Base-by-base conservation (phyloP, 2,888 invertebrate genomes). In the Parelbella ahira region DNA sequence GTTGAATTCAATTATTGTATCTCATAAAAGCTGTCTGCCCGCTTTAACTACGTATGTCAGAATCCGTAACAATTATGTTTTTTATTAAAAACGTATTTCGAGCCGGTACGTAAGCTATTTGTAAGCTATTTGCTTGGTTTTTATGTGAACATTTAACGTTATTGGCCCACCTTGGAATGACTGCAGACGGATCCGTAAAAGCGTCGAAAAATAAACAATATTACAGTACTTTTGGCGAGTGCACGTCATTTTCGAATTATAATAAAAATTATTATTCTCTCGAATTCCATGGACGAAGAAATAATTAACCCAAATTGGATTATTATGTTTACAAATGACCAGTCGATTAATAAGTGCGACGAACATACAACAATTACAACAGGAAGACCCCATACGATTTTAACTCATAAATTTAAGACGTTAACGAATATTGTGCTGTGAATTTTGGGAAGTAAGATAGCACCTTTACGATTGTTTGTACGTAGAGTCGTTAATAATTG, bases 221-320 rank as follows among this genome's bases (percentile, higher is more conserved):
- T 12, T 24, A 39, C n/a, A n/a, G n/a, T n/a, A n/a, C n/a, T 27
- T 32, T 25, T 19, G 25, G 24, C 9, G 11, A 25, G 7, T 27
- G 38, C 30, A 27, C 32, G 20, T 32, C 25, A 39, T 32, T 33
- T 32, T 24, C 39, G 18, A 39, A 45, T 43, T 48, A 37, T 36
- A 34, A 43, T 48, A 45, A 44, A 37, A 48, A 47, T n/a, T 47
- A 43, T 34, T 45, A 30, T 46, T 44, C 37, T 43, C 34, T 42
- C 47, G 32, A 34, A 47, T 42, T 34, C 43, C 50, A 50, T 45
- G 49, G 44, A 48, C 38, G 44, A 48, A 38, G 48, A 46, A 49
- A 56, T 56, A 53, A 58, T 60, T 60, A 59, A 61, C 61, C 60
- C 48, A 53, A 51, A 56, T 59, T 48, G 37, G 51, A 43, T 23